phyloP scores from a whole-genome alignment of 2,888 invertebrate species.

The Drepanosiphum platanoidis region DNA sequence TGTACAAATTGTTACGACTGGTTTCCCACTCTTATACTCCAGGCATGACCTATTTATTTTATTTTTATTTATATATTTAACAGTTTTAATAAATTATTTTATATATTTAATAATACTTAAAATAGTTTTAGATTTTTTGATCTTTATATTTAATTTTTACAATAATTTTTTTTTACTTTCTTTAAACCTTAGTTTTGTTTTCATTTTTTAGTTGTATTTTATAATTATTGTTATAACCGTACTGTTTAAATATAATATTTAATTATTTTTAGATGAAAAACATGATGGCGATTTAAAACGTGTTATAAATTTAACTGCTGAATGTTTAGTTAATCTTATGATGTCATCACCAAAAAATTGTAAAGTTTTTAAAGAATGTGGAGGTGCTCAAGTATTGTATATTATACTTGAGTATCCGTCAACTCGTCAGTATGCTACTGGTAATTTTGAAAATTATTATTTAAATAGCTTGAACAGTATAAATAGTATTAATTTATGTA shows the following conservation, averaged over 20 bases:
- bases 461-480: slow-evolving; percentile 5
- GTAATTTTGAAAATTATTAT: slow-evolving; percentile 68
- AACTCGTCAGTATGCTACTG: slow-evolving; percentile 84
- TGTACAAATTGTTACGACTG: too few species aligned
- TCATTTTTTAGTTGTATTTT: too few species aligned
- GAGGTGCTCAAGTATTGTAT: slow-evolving; percentile 91
- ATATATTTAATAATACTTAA: too few species aligned
- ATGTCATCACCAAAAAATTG: slow-evolving; percentile 74
- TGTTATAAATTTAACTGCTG: slow-evolving; percentile 54
- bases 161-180: too few species aligned
- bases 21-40: too few species aligned
- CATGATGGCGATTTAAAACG: slow-evolving; percentile 53
- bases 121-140: too few species aligned
- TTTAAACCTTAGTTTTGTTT: too few species aligned
- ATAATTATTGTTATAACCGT: neutral
- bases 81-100: too few species aligned
- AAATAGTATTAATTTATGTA: neutral
- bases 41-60: too few species aligned
- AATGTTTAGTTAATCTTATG: slow-evolving; percentile 58
- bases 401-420: slow-evolving; percentile 85
- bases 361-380: slow-evolving; percentile 91
- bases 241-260: neutral
- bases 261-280: slow-evolving; percentile 49
- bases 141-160: too few species aligned
- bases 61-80: too few species aligned